Conservation (phyloP, 1,140 invertebrate species). For the Acromyrmex charruanus region DNA sequence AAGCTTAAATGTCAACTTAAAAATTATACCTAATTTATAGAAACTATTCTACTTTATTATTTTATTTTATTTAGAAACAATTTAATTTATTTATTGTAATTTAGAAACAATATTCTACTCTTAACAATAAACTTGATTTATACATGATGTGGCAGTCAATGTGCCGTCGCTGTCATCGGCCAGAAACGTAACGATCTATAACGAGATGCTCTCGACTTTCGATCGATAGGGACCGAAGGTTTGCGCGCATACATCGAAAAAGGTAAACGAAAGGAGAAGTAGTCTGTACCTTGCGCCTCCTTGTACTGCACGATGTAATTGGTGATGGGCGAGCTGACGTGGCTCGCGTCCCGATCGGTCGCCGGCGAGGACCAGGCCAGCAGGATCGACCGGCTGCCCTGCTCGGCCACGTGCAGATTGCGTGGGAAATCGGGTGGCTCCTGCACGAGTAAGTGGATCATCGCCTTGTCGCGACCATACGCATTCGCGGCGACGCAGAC, state of each 20-base stretch:
- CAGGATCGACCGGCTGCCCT: conserved; percentile 87
- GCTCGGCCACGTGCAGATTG: conserved; percentile 88
- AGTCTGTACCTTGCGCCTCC: conserved; percentile 86
- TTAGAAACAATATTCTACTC: no score
- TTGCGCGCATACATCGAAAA: conserved; percentile 6
- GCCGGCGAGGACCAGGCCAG: conserved; percentile 88
- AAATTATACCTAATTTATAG: background rate
- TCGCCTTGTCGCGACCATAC: conserved; percentile 90
- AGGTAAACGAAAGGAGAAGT: background rate
- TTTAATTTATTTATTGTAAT: no score
- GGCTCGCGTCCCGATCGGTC: conserved; percentile 81
- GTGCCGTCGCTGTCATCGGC: background rate
- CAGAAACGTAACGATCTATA: background rate
- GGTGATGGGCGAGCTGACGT: conserved; percentile 88
- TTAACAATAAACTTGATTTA: background rate
- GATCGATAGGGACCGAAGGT: background rate
- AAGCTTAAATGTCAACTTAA: background rate
- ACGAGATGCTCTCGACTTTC: conserved; percentile 4
- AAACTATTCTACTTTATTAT: background rate
- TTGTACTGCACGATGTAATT: conserved; percentile 89
- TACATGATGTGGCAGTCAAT: background rate
- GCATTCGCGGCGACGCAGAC: conserved; percentile 90
- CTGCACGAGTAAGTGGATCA: conserved; percentile 90
- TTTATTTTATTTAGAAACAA: no score
- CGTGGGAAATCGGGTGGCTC: conserved; percentile 89